Conservation (phyloP, 2,797 vertebrate species). For the Tragopan temminckii region DNA sequence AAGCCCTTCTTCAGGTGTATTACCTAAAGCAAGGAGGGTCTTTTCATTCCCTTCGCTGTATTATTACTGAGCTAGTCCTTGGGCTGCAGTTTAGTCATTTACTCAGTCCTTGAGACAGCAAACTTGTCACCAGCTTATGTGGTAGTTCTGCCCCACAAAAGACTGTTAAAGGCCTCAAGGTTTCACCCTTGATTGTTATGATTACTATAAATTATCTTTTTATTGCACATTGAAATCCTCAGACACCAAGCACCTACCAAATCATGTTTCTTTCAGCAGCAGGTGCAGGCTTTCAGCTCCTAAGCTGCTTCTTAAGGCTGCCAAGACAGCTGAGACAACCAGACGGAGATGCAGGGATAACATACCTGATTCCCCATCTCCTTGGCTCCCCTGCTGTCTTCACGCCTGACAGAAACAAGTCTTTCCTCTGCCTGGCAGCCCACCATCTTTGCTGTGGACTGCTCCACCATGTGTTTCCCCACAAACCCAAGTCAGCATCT, state of each 20-base stretch:
- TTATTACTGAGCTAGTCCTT: slow-evolving; percentile 32
- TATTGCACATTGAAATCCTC: slow-evolving; percentile 22
- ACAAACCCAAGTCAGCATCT: background rate
- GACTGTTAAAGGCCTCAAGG: slow-evolving; percentile 32
- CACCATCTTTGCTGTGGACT: background rate
- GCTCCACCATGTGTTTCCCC: background rate
- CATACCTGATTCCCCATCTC: background rate
- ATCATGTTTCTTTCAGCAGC: slow-evolving; percentile 42
- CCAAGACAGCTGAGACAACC: slow-evolving; percentile 47
- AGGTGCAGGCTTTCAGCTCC: slow-evolving; percentile 24
- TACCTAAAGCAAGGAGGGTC: background rate
- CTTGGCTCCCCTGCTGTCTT: background rate
- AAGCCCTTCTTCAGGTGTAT: background rate
- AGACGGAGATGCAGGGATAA: accelerated
- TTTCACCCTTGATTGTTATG: slow-evolving; percentile 19
- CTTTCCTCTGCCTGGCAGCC: slow-evolving; percentile 11
- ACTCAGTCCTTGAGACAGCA: slow-evolving; percentile 13
- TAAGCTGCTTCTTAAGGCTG: background rate
- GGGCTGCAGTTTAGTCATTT: slow-evolving; percentile 16
- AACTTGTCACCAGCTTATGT: slow-evolving; percentile 20
- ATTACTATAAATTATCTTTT: slow-evolving; percentile 67
- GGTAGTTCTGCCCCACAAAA: background rate
- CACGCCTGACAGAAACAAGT: slow-evolving; percentile 34
- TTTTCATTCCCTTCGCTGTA: background rate
- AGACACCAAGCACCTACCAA: background rate